Percentiles rank a stretch among this genome's conserved stretches.
phyloP scores from a whole-genome alignment of 2,888 invertebrate genomes.

The Chrysotoxum bicinctum region DNA sequence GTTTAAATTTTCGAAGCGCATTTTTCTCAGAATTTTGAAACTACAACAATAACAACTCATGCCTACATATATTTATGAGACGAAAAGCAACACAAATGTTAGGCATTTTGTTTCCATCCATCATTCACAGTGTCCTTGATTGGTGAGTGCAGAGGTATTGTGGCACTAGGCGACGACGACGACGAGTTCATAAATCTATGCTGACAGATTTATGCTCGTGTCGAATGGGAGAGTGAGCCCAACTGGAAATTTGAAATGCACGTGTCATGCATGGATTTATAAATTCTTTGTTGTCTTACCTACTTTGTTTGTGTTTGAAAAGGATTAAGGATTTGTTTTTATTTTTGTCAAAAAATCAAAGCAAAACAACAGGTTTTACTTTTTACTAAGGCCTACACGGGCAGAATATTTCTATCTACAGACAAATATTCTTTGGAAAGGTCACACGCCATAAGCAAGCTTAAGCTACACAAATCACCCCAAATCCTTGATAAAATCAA shows the following conservation, averaged over 20 bases:
- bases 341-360: background rate
- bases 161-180: background rate
- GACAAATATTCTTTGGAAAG: background rate
- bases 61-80: background rate
- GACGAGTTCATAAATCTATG: slow-evolving; percentile 63
- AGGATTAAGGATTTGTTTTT: background rate
- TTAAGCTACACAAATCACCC: background rate
- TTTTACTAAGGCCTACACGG: background rate
- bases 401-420: background rate
- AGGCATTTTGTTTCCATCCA: slow-evolving; percentile 39
- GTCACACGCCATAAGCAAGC: background rate
- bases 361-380: background rate
- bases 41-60: background rate
- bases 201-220: slow-evolving; percentile 64
- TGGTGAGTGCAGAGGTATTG: background rate
- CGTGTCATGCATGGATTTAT: slow-evolving; percentile 21
- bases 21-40: background rate
- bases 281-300: background rate
- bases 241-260: slow-evolving; percentile 57
- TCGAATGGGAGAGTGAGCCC: slow-evolving; percentile 35
- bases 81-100: background rate
- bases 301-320: background rate
- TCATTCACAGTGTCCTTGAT: slow-evolving; percentile 60
- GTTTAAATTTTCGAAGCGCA: background rate
- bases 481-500: slow-evolving; percentile 33